Conservation (phyloP, 2,888 invertebrate species). For the Temnothorax ravouxi region DNA sequence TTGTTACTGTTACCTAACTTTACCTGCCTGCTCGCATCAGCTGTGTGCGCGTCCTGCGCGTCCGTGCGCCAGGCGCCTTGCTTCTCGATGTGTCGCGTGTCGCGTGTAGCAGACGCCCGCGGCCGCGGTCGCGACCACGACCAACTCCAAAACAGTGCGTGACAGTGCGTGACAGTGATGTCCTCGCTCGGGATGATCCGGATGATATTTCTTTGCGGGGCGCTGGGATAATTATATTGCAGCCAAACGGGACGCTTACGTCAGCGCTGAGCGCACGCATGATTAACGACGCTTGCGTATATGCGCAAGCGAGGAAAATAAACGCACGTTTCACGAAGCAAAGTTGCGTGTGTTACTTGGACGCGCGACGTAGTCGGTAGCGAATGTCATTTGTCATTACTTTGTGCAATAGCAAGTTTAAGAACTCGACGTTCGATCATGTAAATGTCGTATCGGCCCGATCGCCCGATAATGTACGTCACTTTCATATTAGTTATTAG, state of each 20-base stretch:
- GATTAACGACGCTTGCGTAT: background rate
- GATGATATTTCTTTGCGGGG: background rate
- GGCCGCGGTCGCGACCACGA: no score
- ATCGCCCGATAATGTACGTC: background rate
- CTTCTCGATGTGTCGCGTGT: background rate
- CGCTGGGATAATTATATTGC: background rate
- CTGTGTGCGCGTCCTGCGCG: no score
- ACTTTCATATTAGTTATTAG: background rate
- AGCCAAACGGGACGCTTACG: background rate
- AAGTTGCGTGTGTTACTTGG: background rate
- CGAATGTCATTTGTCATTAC: no score
- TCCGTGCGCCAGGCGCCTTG: no score
- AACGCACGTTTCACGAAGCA: background rate
- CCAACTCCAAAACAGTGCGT: no score
- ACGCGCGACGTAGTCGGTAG: no score
- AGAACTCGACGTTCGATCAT: background rate
- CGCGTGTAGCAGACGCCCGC: background rate
- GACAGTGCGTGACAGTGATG: background rate
- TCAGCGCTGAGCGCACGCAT: background rate
- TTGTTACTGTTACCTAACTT: conserved; percentile 27
- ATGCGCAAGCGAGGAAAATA: background rate
- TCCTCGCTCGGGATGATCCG: background rate
- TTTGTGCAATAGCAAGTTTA: no score
- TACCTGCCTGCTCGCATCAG: background rate
- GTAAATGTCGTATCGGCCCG: background rate